These are phyloP conservation scores for Typhlomys cinereus DNA, from an alignment of 2,113 vertebrate species.

Conservation along the genomic window DNA sequence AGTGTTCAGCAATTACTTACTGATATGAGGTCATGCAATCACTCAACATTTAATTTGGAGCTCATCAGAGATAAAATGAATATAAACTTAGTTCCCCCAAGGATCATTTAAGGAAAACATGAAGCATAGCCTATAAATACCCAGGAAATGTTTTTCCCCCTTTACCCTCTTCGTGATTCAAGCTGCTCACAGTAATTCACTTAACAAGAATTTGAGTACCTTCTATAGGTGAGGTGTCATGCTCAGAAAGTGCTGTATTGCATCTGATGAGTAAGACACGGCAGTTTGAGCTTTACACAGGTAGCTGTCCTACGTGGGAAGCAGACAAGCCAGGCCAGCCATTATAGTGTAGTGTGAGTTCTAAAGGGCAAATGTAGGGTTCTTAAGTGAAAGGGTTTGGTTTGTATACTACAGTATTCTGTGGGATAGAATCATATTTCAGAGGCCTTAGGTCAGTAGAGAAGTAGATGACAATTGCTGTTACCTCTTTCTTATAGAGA, in stretches of 20 bases:
- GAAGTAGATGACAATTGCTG: neutral
- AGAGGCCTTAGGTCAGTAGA: neutral
- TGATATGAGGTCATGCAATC: constrained; percentile 20
- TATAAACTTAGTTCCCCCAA: constrained; percentile 53
- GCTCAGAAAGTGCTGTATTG: neutral
- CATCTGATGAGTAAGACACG: neutral
- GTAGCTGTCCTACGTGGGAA: neutral
- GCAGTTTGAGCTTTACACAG: neutral
- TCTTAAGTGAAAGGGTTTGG: neutral
- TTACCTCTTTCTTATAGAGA: neutral
- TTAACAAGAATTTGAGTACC: neutral
- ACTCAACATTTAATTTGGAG: constrained; percentile 60
- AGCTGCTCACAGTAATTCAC: constrained; percentile 8
- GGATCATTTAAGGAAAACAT: constrained; percentile 56
- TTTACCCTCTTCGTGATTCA: neutral
- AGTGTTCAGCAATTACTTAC: neutral
- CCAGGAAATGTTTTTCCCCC: constrained; percentile 17
- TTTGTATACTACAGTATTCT: neutral
- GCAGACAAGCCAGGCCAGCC: neutral
- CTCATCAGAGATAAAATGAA: constrained; percentile 50
- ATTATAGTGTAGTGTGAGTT: neutral
- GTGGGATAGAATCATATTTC: neutral
- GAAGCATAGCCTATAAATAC: neutral
- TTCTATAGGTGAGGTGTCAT: neutral
- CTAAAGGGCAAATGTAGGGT: neutral